Base-by-base conservation (phyloP, 2,888 invertebrate species). In the Aproaerema taeniolella region DNA sequence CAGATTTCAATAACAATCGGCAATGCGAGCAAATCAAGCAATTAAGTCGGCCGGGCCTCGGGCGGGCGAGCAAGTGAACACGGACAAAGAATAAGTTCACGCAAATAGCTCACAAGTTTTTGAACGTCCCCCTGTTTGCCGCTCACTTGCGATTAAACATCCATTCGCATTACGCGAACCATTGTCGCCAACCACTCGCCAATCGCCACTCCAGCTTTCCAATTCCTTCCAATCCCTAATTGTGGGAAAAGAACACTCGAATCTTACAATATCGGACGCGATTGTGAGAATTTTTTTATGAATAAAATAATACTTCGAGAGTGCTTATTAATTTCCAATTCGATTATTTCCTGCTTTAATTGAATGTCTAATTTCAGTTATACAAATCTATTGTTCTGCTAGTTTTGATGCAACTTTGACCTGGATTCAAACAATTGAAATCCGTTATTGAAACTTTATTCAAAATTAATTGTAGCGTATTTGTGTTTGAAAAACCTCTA, bases 231-330 rank as follows among this genome's bases (percentile, higher is more conserved):
- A n/a, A 67, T 62, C 60, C 64, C 63, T 70, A 75, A 81, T 80
- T 83, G 83, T 83, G 83, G 77, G 72, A 74, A 73, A 64, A 65
- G 74, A 70, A 65, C 69, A 72, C 67, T 73, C 53, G 49, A 67
- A 67, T 69, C 70, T 71, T 68, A 65, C 66, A 67, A 68, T 67
- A 56, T 53, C 50, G 53, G 49, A 34, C 55, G 58, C 67, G 59
- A 70, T 74, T 77, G 75, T 81, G 79, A 67, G 79, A 81, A 75
- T 62, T 45, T 52, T 60, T 63, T 56, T 52, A 47, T 55, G 54
- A 55, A 46, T 47, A 46, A 47, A 49, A 48, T 39, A 48, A 30
- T 37, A 37, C 30, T 13, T 26, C 29, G 30, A 47, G 52, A 46
- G 47, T 47, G 43, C 46, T 52, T 51, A 58, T 63, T 67, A 70